Evolutionary conservation across 2,113 vertebrate species (phyloP), one percentile per base, ranked within the genome.

Genomic region (Amblyornis subalaris): DNA sequence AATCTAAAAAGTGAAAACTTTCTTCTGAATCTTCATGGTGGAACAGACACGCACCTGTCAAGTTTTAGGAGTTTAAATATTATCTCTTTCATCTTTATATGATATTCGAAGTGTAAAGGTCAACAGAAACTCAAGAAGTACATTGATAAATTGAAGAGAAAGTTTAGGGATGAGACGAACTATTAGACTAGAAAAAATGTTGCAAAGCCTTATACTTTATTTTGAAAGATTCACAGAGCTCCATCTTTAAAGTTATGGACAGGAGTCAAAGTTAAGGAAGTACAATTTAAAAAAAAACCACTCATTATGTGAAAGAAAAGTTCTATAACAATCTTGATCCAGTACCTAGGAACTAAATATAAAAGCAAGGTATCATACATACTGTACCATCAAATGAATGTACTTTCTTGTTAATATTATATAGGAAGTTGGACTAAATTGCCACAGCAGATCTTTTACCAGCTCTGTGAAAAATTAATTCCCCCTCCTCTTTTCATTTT

Each of bases 51-150:
- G 19, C 19, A 77, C 7, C 24, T 89, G 31, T 6, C 10, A 84
- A 51, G 10, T 81, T 69, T 45, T 44, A 72, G 16, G 19, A 69
- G 64, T 31, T 61, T 65, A 80, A 89, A 44, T 57, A 36, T 6
- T 61, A 40, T 1, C 3, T 55, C 4, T 40, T 33, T 65, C 11
- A 81, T 54, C 45, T 84, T 51, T 35, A 23, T 25, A 61, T 38
- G 29, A 91, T 87, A 76, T 72, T 73, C 15, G 55, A 89, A 73
- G 55, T 35, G 3, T 26, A 87, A 80, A 77, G 29, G n/a, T 85
- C 65, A 88, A 74, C 22, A 88, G 45, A 74, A 92, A 85, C 26
- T 69, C 44, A 67, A 47, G 40, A 89, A 72, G 20, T 72, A 60
- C 20, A 40, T 11, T 66, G 48, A 60, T 55, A 76, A 84, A 76